Base-by-base conservation (phyloP, 2,797 vertebrate genomes). In the Pyrocephalus nanus region DNA sequence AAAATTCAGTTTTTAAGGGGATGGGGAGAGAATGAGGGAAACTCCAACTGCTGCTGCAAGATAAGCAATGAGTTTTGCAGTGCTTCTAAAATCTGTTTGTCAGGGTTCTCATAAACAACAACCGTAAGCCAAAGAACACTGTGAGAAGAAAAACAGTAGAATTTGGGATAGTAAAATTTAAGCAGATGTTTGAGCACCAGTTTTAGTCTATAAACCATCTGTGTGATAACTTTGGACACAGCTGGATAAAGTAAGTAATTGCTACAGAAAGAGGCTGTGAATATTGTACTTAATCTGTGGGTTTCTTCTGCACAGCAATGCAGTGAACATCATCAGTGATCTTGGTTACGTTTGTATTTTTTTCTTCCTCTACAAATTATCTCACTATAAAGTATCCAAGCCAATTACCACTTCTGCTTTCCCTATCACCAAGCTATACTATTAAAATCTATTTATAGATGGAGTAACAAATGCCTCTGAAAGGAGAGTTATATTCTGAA, bases 1-100 rank as follows among this genome's bases (percentile, higher is more conserved):
- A 91, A 96, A 81, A 81, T 58, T 38, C 16, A 69, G 71, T 96
- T 95, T 76, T 92, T 79, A 93, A 95, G 72, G 85, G 92, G 74
- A 86, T 92, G 74, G 83, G 58, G 83, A 93, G 78, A 93, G 48
- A 92, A 93, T n/a, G 54, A 93, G 27, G 70, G 70, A 84, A 93
- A 88, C 76, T 94, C 83, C 83, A 85, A 92, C 83, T 87, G 69
- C 81, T 95, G 88, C 65, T 80, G 77, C 64, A 77, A 71, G 90
- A 95, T 87, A 92, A 93, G 83, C 69, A 86, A 61, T 36, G 74
- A 91, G 74, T 94, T 91, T 81, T 92, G 54, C 83, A 92, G 60
- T 36, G 66, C 60, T 82, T 69, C 30, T 62, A 70, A 50, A 88
- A 62, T 62, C 84, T 90, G 29, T 45, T 84, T 65, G 82, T 86